Evolutionary conservation across 2,888 invertebrate genomes (phyloP).

Genomic region (Pristionchus entomophagus): DNA sequence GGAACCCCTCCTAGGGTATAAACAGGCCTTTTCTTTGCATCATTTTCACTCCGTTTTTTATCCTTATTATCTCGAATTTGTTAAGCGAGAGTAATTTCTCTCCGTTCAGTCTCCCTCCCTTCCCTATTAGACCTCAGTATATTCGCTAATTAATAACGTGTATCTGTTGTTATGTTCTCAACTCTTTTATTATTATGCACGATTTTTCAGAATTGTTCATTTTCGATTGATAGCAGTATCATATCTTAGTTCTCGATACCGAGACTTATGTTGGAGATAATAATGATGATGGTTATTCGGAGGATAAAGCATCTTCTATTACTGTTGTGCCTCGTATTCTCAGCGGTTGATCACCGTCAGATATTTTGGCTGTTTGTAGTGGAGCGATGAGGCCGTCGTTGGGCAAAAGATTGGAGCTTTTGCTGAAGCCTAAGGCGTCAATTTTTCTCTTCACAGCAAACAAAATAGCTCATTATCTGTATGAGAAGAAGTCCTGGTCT

Average conservation of each 20-base stretch:
- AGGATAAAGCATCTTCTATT: not conserved
- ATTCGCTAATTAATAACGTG: conserved; percentile 18
- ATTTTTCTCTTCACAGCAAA: no score
- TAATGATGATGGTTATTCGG: not conserved
- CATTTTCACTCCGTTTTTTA: not conserved
- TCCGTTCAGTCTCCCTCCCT: not conserved
- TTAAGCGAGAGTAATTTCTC: not conserved
- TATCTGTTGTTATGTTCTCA: conserved; percentile 33
- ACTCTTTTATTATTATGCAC: conserved; percentile 8
- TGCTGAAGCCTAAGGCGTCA: no score
- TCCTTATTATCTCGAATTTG: not conserved
- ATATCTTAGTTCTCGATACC: not conserved
- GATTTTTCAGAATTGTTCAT: not conserved
- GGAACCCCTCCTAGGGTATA: conserved; percentile 31
- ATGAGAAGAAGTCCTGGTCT: no score
- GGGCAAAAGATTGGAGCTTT: no score
- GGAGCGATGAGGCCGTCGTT: no score
- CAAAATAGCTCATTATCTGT: no score
- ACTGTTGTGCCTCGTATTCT: not conserved
- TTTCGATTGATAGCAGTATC: no score
- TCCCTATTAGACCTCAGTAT: not conserved
- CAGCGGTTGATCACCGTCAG: not conserved
- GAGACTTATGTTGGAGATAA: not conserved
- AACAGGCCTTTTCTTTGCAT: not conserved
- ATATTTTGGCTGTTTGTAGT: no score